Evolutionary conservation across 2,113 vertebrate genomes (phyloP).

Genomic region (Bagarius yarrelli): DNA sequence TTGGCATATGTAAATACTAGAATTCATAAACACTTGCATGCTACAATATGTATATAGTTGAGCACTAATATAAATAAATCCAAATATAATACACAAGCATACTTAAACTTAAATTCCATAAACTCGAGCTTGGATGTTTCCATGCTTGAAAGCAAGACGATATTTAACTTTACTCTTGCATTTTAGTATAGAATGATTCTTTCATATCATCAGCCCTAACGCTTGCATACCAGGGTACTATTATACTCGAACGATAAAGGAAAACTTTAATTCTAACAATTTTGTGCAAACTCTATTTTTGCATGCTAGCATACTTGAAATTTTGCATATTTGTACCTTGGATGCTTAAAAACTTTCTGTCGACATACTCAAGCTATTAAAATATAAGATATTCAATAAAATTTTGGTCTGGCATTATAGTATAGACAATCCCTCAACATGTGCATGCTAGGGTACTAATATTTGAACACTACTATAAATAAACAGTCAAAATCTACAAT

Average conservation of each 20-base stretch:
- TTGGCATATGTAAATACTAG: neutral
- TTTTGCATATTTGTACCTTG: neutral
- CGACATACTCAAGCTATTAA: too few species aligned
- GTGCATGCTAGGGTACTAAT: neutral
- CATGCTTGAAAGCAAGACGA: too few species aligned
- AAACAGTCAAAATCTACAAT: neutral
- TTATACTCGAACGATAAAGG: neutral
- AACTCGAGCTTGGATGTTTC: too few species aligned
- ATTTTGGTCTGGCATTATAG: too few species aligned
- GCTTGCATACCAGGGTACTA: neutral
- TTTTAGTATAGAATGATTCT: neutral
- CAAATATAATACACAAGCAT: too few species aligned
- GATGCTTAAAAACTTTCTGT: too few species aligned
- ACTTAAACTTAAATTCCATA: neutral
- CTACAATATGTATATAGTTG: too few species aligned
- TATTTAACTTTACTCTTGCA: neutral
- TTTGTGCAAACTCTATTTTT: too few species aligned
- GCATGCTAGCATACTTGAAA: neutral
- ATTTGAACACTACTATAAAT: neutral
- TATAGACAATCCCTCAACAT: neutral
- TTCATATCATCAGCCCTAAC: neutral
- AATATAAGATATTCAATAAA: too few species aligned
- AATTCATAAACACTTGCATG: too few species aligned
- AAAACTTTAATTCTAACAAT: too few species aligned
- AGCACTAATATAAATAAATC: too few species aligned